Base-by-base conservation (phyloP, 1,140 invertebrate species). In the Drosophila nigromelanica region DNA sequence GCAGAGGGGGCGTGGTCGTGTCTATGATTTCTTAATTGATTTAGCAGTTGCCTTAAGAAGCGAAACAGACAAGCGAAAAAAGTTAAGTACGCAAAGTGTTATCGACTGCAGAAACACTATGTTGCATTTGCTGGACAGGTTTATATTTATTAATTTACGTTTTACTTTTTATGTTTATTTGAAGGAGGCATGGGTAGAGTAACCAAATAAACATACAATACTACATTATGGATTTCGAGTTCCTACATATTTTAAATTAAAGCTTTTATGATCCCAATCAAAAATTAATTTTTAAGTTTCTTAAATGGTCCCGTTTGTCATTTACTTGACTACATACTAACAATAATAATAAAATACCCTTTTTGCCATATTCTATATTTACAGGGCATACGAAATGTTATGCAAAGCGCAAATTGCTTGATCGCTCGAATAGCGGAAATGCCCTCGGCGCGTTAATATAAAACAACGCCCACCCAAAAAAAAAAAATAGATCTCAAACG, bases 1-100 rank as follows among this genome's bases (percentile, higher is more conserved):
- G 56, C 33, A 18, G 47, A 43, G 48, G 70, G 52, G 80, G 77
- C 73, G 80, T 85, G 80, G 58, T 42, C 61, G 42, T 73, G 80
- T 80, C 80, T 73, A 67, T 74, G 85, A 74, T 78, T 85, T 78
- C 68, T 86, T 87, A 86, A 86, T 80, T 86, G 82, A 86, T 86
- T 86, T 86, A 74, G 33, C 63, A 56, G 60, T 52, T 40, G 55
- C 42, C 54, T 52, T 14, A 33, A 52, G 30, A 52, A 18, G 30
- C 50, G 27, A 51, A 30, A 51, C 50, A 51, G 50, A 11, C 21
- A 24, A 47, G 12, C 45, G 24, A 48, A 21, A 11, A 27, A 15
- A 51, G 7, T 7, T 14, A 51, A n/a, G 5, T 24, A 24, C 21
- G 21, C 1, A 24, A 3, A 6, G 4, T 5, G 8, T 51, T n/a